These are phyloP conservation scores for Lordiphosa clarofinis DNA, from an alignment of 1,140 invertebrate species.

Conservation along the genomic window DNA sequence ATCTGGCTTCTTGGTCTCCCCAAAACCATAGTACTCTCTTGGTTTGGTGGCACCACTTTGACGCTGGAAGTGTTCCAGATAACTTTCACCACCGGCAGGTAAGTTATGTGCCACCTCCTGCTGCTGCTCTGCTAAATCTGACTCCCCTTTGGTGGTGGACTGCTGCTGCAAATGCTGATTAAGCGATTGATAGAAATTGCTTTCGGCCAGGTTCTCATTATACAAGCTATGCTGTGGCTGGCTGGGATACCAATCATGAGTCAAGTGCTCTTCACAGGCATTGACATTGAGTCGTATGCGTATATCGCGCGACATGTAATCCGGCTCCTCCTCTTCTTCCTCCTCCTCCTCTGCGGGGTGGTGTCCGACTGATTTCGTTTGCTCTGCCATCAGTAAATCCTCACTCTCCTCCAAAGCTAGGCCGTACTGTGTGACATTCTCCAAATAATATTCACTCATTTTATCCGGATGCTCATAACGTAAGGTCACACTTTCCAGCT, in stretches of 20 bases:
- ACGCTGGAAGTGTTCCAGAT: slow-evolving; percentile 62
- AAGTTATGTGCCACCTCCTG: slow-evolving; percentile 5
- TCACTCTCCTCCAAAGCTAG: slow-evolving; percentile 60
- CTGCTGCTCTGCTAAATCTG: not conserved
- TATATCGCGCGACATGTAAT: slow-evolving; percentile 57
- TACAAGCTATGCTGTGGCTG: slow-evolving; percentile 29
- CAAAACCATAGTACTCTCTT: slow-evolving; percentile 56
- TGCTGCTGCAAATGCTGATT: slow-evolving; percentile 75
- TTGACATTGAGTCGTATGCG: slow-evolving; percentile 66
- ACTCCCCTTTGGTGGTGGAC: slow-evolving; percentile 8
- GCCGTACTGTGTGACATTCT: slow-evolving; percentile 64
- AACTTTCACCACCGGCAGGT: slow-evolving; percentile 49
- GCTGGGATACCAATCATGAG: slow-evolving; percentile 29
- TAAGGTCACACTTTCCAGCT: slow-evolving; percentile 16
- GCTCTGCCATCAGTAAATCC: slow-evolving; percentile 62
- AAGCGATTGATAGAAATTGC: slow-evolving; percentile 77
- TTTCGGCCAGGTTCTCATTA: slow-evolving; percentile 76
- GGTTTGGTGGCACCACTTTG: slow-evolving; percentile 38
- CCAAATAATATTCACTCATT: slow-evolving; percentile 75
- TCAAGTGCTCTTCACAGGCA: slow-evolving; percentile 65
- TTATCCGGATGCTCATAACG: slow-evolving; percentile 78
- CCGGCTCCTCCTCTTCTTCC: slow-evolving; percentile 16
- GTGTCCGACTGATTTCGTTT: slow-evolving; percentile 49
- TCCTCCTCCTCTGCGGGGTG: slow-evolving; percentile 16
- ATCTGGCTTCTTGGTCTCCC: slow-evolving; percentile 39